phyloP scores from a whole-genome alignment of 2,113 vertebrate genomes.

The Steatornis caripensis region DNA sequence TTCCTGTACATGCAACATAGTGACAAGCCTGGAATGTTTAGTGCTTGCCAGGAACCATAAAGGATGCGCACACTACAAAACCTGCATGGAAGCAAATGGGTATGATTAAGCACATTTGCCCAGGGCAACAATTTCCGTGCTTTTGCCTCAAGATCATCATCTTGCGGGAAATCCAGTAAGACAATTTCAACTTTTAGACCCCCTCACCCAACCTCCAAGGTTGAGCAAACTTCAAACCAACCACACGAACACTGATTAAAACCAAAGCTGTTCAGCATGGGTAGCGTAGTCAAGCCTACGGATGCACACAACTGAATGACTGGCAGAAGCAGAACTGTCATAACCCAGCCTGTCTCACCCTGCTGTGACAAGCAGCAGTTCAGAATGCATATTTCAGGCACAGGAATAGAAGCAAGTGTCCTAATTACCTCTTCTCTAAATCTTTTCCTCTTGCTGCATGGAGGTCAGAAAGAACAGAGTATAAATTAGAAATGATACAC shows the following conservation, averaged over 20 bases:
- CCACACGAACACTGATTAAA: background rate
- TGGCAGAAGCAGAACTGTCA: background rate
- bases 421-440: constrained; percentile 46
- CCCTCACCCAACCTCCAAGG: background rate
- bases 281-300: background rate
- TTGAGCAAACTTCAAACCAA: background rate
- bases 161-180: background rate
- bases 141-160: background rate
- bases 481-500: background rate
- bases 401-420: constrained; percentile 46
- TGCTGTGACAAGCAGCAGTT: constrained; percentile 19
- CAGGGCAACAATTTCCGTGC: background rate
- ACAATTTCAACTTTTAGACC: background rate
- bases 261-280: background rate
- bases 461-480: constrained; percentile 34
- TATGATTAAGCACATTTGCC: background rate
- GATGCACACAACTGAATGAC: background rate
- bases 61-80: background rate
- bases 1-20: background rate
- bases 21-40: background rate
- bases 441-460: background rate
- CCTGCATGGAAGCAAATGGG: background rate
- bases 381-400: constrained; percentile 17
- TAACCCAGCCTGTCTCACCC: background rate
- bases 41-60: background rate